Evolutionary conservation across 1,140 invertebrate species (phyloP), one percentile per base, ranked within the genome.

Genomic region (Uloborus diversus): DNA sequence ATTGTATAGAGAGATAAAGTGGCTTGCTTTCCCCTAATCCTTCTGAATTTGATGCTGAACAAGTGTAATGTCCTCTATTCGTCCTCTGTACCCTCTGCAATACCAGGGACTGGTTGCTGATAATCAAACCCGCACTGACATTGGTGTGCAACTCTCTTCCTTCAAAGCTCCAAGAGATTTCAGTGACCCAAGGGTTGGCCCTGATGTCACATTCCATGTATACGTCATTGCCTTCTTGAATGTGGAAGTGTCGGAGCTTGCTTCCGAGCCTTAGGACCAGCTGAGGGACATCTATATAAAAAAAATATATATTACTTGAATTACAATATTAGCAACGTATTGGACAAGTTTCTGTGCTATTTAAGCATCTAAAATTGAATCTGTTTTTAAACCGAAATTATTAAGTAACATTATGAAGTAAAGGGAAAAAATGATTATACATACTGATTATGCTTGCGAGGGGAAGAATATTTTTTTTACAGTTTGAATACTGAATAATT

Each of bases 41-140:
- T 86, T 95, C 94, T 1, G 94, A 93, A 83, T 96, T 96, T 23
- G 93, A 94, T 1, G 94, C 94, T 1, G 92, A 91, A 84, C 94
- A 96, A 2, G 93, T 92, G 85, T 96, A 96, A 86, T 92, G 92
- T n/a, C 94, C 94, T 42, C 81, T 73, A 28, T 75, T 78, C 7
- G 53, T 53, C 51, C 81, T 66, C 33, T 70, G 69, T 1, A 96
- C 92, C 66, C 91, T 90, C 83, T 94, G 92, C 76, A 96, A 87
- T 4, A 93, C 94, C 53, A 96, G 86, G 82, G 93, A 94, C 83
- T 93, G 92, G 85, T 94, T 93, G 85, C 92, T 94, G 76, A 94
- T 88, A 66, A 94, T 93, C 5, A 94, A 89, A 17, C 93, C 92
- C 20, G 90, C 90, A 3, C 90, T 90, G 32, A 91, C 90, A 86